Evolutionary conservation across 2,113 vertebrate genomes (phyloP).

Genomic region (Oncorhynchus nerka): DNA sequence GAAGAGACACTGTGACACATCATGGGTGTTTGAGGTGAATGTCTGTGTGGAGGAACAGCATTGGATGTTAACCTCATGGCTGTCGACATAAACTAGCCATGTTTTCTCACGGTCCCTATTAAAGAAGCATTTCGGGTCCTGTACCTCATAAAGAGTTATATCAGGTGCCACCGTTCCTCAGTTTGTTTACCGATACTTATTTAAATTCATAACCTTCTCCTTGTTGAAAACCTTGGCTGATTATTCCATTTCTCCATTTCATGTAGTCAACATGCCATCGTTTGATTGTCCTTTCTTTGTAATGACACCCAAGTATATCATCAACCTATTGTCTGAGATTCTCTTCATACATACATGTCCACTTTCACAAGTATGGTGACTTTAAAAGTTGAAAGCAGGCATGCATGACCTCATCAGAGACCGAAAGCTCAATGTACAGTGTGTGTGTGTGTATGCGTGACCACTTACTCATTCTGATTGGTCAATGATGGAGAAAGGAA

Average conservation of each 20-base stretch:
- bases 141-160: neutral
- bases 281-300: neutral
- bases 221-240: neutral
- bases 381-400: neutral
- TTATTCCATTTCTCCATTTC: neutral
- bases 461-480: neutral
- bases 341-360: too few relatives aligned
- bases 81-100: neutral
- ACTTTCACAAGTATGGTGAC: too few relatives aligned
- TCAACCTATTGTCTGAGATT: too few relatives aligned
- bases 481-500: too few relatives aligned
- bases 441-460: neutral
- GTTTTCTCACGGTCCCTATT: constrained; percentile 3
- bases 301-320: too few relatives aligned
- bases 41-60: constrained; percentile 5
- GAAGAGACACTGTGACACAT: neutral
- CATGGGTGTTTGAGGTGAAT: neutral
- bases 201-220: neutral
- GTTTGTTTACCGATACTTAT: neutral
- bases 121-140: constrained; percentile 27
- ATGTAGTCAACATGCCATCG: neutral
- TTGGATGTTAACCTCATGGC: neutral
- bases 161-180: neutral
- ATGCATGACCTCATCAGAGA: neutral
- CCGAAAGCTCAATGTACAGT: neutral